These are phyloP conservation scores for Erebia palarica DNA, from an alignment of 2,888 invertebrate species.

Conservation along the genomic window DNA sequence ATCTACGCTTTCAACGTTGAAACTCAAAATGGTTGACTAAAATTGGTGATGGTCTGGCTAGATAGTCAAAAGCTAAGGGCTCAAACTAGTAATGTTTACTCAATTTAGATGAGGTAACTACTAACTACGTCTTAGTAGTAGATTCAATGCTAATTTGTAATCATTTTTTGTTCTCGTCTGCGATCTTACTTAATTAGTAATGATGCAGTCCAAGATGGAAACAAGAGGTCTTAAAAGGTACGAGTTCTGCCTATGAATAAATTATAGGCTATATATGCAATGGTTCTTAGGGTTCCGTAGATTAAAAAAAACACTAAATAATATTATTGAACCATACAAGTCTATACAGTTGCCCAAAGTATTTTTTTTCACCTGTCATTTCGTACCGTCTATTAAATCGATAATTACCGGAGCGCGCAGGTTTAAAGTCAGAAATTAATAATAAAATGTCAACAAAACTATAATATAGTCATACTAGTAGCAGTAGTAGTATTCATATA, in stretches of 20 bases:
- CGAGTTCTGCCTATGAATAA: not conserved
- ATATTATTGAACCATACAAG: not conserved
- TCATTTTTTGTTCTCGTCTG: not conserved
- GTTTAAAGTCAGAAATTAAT: no score
- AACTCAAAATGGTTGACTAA: not conserved
- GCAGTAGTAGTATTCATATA: no score
- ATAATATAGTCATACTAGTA: no score
- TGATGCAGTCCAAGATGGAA: not conserved
- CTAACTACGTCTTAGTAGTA: not conserved
- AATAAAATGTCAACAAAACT: no score
- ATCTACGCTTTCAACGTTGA: not conserved
- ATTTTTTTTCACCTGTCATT: no score
- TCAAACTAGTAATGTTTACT: not conserved
- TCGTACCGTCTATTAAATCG: no score
- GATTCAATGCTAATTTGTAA: not conserved
- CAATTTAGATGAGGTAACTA: not conserved
- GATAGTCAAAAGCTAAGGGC: not conserved
- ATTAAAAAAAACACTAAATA: not conserved
- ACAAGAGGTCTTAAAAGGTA: not conserved
- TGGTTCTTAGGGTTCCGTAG: no score
- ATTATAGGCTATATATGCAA: not conserved
- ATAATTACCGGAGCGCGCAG: no score
- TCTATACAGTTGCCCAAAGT: no score
- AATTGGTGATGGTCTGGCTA: not conserved
- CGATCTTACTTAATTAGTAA: conserved; percentile 7